phyloP scores from a whole-genome alignment of 2,113 vertebrate genomes.

The Gallinago undulata region DNA sequence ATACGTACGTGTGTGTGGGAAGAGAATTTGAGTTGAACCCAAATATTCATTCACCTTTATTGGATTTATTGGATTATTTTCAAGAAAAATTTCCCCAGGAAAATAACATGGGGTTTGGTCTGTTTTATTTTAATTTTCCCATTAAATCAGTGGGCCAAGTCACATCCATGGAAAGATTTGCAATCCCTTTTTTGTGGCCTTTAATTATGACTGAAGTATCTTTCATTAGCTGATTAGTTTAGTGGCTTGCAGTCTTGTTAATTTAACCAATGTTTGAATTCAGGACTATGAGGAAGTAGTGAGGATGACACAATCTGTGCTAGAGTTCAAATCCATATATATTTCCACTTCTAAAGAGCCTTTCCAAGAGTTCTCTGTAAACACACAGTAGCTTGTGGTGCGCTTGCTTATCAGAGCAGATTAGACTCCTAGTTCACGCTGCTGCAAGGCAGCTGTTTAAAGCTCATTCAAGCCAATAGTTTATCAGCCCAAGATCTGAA shows the following conservation, averaged over 20 bases:
- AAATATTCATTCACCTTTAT: not conserved
- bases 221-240: not conserved
- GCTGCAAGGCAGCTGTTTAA: not conserved
- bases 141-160: not conserved
- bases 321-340: not conserved
- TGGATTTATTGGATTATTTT: not conserved
- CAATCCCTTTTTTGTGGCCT: slow-evolving; percentile 48
- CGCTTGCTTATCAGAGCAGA: not conserved
- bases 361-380: not conserved
- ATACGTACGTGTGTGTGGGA: not conserved
- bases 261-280: not conserved
- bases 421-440: not conserved
- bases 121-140: not conserved
- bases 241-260: not conserved
- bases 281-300: not conserved
- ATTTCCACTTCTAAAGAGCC: not conserved
- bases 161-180: not conserved
- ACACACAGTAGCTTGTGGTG: not conserved
- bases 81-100: not conserved
- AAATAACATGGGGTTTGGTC: not conserved
- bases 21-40: not conserved
- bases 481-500: not conserved
- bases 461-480: not conserved
- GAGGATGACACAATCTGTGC: not conserved
- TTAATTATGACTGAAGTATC: not conserved